Percentiles rank a stretch among this genome's conserved stretches.
phyloP scores from a whole-genome alignment of 2,888 invertebrate species.

The Drosophila formosana region DNA sequence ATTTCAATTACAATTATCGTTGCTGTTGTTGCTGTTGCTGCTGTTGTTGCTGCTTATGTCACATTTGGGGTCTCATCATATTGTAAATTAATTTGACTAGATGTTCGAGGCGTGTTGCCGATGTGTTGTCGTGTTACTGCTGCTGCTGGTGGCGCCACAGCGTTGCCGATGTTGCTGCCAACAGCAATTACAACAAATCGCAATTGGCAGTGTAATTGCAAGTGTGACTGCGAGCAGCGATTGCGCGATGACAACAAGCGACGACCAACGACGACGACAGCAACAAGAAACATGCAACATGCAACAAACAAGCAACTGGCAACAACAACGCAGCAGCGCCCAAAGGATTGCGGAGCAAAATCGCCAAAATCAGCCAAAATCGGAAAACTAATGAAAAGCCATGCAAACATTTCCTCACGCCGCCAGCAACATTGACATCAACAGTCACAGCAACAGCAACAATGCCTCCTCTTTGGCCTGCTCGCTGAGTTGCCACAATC shows the following conservation, averaged over 20 bases:
- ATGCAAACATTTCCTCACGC: slow-evolving; percentile 84
- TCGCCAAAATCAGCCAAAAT: slow-evolving; percentile 49
- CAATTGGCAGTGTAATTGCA: slow-evolving; percentile 76
- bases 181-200: slow-evolving; percentile 79
- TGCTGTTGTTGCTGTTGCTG: slow-evolving; percentile 13
- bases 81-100: slow-evolving; percentile 78
- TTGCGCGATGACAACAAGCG: slow-evolving; percentile 51
- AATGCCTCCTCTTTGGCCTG: slow-evolving; percentile 15
- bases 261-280: slow-evolving; percentile 28
- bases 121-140: slow-evolving; percentile 12
- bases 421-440: slow-evolving; percentile 74
- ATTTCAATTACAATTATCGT: slow-evolving; percentile 15
- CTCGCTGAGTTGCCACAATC: slow-evolving; percentile 37
- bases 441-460: too few species aligned
- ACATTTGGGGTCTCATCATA: slow-evolving; percentile 43
- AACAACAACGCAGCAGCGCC: slow-evolving; percentile 27
- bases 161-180: slow-evolving; percentile 57
- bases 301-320: slow-evolving; percentile 23
- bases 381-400: slow-evolving; percentile 81
- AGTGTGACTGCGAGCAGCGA: slow-evolving; percentile 72
- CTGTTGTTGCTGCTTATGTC: slow-evolving; percentile 39
- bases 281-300: slow-evolving; percentile 41
- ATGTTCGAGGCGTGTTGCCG: slow-evolving; percentile 52
- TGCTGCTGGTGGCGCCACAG: slow-evolving; percentile 52
- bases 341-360: slow-evolving; percentile 55